These are phyloP conservation scores for Drosophila sechellia DNA, from an alignment of 1,140 invertebrate genomes.

Conservation along the genomic window DNA sequence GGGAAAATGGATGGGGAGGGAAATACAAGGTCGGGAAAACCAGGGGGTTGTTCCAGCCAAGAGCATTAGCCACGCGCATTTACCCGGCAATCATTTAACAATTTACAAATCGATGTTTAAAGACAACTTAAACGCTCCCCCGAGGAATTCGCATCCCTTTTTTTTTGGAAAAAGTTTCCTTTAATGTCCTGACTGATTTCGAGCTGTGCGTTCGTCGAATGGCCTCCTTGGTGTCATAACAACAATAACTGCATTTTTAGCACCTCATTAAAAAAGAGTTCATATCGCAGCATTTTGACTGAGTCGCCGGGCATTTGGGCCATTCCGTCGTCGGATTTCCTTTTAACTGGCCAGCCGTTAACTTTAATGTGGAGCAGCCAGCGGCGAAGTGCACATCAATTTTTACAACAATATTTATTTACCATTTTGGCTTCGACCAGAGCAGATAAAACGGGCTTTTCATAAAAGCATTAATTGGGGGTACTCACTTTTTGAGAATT, in stretches of 20 bases:
- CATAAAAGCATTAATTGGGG: conserved; percentile 45
- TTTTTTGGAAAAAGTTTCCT: conserved; percentile 42
- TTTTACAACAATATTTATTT: conserved; percentile 80
- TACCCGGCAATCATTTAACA: conserved; percentile 80
- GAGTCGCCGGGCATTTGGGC: conserved; percentile 42
- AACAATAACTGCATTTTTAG: conserved; percentile 83
- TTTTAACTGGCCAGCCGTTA: conserved; percentile 55
- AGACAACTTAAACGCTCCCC: conserved; percentile 50
- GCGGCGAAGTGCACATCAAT: conserved; percentile 71
- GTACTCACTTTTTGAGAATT: conserved; percentile 25
- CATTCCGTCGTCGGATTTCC: conserved; percentile 20
- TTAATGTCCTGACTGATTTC: conserved; percentile 57
- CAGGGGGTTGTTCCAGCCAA: conserved; percentile 22
- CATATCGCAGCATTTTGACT: conserved; percentile 70
- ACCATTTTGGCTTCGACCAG: conserved; percentile 48
- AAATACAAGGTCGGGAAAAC: not conserved
- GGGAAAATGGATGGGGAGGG: conserved; percentile 8
- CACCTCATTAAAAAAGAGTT: conserved; percentile 83
- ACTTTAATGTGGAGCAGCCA: conserved; percentile 49
- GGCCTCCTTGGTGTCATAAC: conserved; percentile 74
- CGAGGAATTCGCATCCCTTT: conserved; percentile 17
- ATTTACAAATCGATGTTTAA: conserved; percentile 84
- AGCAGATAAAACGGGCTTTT: conserved; percentile 42
- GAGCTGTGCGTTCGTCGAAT: conserved; percentile 62
- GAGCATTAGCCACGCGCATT: conserved; percentile 77